Percentiles rank a stretch among this genome's conserved stretches.
phyloP scores from a whole-genome alignment of 2,113 vertebrate species.

The Climacteris rufus region DNA sequence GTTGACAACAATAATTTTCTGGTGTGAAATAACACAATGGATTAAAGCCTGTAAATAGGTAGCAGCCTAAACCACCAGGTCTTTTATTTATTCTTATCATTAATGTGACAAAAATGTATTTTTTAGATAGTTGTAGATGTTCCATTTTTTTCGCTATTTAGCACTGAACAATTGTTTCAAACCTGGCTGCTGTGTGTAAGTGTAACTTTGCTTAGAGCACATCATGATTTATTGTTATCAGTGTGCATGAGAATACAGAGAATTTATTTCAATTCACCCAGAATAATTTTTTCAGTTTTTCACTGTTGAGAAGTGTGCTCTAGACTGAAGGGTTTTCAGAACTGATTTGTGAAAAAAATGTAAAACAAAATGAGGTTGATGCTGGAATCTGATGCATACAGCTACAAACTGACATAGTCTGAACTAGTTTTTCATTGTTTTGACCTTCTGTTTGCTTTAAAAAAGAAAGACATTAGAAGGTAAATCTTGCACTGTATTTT shows the following conservation, averaged over 20 bases:
- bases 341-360: neutral
- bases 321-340: neutral
- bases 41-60: neutral
- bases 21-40: neutral
- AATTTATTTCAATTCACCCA: neutral
- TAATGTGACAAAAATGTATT: neutral
- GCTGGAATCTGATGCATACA: neutral
- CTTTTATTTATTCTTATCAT: neutral
- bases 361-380: neutral
- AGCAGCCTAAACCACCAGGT: neutral
- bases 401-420: neutral
- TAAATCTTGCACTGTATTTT: neutral
- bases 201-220: neutral
- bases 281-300: neutral
- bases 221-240: neutral
- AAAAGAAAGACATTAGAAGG: neutral
- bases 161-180: neutral
- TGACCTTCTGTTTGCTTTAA: neutral
- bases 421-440: neutral
- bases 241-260: neutral
- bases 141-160: neutral
- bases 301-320: neutral
- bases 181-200: neutral
- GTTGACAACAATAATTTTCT: neutral
- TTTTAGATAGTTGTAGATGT: neutral